Percentiles rank a stretch among this genome's conserved stretches.
These are phyloP conservation scores for Arctocebus calabarensis DNA, from an alignment of 2,797 vertebrate species.

Conservation along the genomic window DNA sequence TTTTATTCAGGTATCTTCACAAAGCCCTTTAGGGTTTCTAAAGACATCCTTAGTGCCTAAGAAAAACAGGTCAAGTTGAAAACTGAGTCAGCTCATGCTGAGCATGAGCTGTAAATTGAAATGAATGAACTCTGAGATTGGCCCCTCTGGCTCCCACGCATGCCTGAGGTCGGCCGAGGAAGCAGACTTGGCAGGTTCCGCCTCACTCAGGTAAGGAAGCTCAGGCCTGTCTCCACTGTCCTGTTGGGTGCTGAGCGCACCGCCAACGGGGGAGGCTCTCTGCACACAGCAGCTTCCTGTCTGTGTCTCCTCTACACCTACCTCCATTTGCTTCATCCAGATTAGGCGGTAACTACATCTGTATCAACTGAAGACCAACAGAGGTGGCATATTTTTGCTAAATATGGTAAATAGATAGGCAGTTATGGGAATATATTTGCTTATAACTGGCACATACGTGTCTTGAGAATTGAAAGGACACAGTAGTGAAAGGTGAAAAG, in stretches of 20 bases:
- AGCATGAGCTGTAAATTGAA: background rate
- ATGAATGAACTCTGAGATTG: background rate
- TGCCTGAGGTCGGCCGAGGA: background rate
- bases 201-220: too few species aligned
- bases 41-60: background rate
- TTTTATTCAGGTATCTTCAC: background rate
- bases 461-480: background rate
- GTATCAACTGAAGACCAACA: background rate
- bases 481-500: background rate
- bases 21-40: background rate
- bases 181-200: background rate
- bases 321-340: constrained; percentile 34
- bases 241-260: background rate
- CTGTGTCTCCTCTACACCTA: background rate
- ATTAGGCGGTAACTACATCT: background rate
- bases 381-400: background rate
- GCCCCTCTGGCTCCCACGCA: background rate
- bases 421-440: too few species aligned
- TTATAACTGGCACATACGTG: background rate
- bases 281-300: background rate
- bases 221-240: background rate
- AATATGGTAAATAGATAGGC: background rate
- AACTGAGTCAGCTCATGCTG: background rate
- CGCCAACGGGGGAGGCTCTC: background rate
- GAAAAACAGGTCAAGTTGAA: background rate